Base-by-base conservation (phyloP, 2,888 invertebrate genomes). In the Ethmia dodecea region DNA sequence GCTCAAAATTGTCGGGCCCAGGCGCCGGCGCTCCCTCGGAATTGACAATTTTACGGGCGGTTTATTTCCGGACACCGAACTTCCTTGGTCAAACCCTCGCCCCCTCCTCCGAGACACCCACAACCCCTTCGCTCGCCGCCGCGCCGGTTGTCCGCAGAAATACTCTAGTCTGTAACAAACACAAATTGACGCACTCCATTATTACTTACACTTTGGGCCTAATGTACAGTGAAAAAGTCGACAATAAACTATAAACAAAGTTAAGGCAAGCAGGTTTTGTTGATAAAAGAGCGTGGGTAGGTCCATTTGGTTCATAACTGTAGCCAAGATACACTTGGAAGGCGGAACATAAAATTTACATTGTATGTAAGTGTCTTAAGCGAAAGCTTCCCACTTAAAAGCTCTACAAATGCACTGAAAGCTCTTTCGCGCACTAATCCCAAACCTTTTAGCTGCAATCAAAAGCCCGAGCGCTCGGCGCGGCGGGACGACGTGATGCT, bases 11-110 rank as follows among this genome's bases (percentile, higher is more conserved):
- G 75, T 77, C 76, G 74, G 60, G 60, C 53, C 60, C 74, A 67
- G 66, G 67, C 72, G 67, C 71, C 64, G 63, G 65, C 56, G 55
- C 59, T 73, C 73, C 65, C 73, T 76, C 76, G 88, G 87, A 89
- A 90, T 89, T 89, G 90, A 78, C 89, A 90, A 90, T 90, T 90
- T 90, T 90, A 89, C 90, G 89, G 88, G 80, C 87, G 88, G 89
- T 89, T 90, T 89, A 88, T 86, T 87, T 81, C 83, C 86, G 86
- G 86, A 83, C 83, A 87, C 83, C 77, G 76, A 81, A 76, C 75
- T 78, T 81, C 81, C 80, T 75, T 75, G 72, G 78, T 67, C 74
- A 69, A 67, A 55, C 53, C 54, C 53, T 50, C 62, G 46, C 60
- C 61, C 66, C 66, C 68, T 55, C 60, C 50, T 60, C 59, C 45